These are phyloP conservation scores for Melanotaenia parkinsoni DNA, from an alignment of 2,797 vertebrate species.

Conservation along the genomic window DNA sequence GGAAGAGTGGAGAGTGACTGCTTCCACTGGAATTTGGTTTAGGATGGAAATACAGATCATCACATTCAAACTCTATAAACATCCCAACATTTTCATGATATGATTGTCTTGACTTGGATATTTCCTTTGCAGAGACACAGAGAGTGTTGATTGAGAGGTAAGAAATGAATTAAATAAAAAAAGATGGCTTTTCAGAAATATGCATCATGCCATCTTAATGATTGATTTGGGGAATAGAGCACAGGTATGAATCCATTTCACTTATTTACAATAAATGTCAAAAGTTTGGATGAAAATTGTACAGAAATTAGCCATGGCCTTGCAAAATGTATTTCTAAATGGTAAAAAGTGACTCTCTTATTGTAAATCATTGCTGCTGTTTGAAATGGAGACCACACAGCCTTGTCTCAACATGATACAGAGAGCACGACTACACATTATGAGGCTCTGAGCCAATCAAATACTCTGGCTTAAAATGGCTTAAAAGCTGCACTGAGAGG, in stretches of 20 bases:
- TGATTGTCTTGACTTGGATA: constrained; percentile 21
- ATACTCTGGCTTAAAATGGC: constrained; percentile 41
- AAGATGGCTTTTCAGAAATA: constrained; percentile 7
- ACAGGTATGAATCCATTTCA: constrained; percentile 39
- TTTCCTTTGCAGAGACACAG: constrained; percentile 14
- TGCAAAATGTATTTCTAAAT: constrained; percentile 4
- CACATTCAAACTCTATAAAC: constrained; percentile 27
- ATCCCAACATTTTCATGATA: constrained; percentile 24
- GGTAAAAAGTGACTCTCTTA: constrained; percentile 13
- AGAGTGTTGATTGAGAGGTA: too few species aligned
- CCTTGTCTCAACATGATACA: constrained; percentile 48
- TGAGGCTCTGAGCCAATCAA: constrained; percentile 57
- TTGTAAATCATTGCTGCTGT: constrained; percentile 11
- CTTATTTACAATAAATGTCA: constrained; percentile 34
- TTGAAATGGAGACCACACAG: constrained; percentile 43
- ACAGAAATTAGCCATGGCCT: constrained; percentile 1
- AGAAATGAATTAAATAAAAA: not conserved
- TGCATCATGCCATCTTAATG: constrained; percentile 28
- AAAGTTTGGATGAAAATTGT: constrained; percentile 18
- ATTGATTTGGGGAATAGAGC: constrained; percentile 44
- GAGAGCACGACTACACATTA: constrained; percentile 43
- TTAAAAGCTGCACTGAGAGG: constrained; percentile 21
- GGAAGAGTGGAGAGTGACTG: constrained; percentile 30
- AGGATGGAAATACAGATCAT: constrained; percentile 14
- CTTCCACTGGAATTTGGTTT: constrained; percentile 9